phyloP scores from a whole-genome alignment of 2,888 invertebrate species.

The Tachina fera region DNA sequence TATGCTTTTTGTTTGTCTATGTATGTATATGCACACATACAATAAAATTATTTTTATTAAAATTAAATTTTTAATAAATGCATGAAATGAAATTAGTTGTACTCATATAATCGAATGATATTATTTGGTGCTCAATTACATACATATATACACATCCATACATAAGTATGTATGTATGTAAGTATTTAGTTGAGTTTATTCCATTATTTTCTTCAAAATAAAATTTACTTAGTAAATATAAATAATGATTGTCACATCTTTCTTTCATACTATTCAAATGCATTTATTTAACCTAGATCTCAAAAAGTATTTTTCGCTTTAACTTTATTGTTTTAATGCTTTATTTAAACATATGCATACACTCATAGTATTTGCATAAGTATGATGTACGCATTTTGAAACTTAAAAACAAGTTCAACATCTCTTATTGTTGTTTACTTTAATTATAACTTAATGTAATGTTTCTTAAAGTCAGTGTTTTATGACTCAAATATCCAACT shows the following conservation, averaged over 20 bases:
- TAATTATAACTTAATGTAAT: slow-evolving; percentile 57
- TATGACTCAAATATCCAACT: slow-evolving; percentile 11
- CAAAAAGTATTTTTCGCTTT: slow-evolving; percentile 22
- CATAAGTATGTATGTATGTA: too few relatives aligned
- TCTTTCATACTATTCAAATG: slow-evolving; percentile 24
- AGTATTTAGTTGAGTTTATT: slow-evolving; percentile 10
- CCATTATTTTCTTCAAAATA: slow-evolving; percentile 15
- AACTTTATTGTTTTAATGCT: neutral
- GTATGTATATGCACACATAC: neutral
- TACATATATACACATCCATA: neutral
- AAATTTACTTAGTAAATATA: slow-evolving; percentile 39
- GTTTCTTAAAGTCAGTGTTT: slow-evolving; percentile 20
- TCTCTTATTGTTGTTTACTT: slow-evolving; percentile 41
- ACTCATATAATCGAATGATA: neutral
- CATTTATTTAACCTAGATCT: slow-evolving; percentile 67
- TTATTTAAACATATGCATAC: slow-evolving; percentile 3
- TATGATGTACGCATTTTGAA: neutral
- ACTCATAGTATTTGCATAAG: neutral
- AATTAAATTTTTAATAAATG: neutral
- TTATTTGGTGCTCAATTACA: neutral
- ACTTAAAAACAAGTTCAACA: neutral
- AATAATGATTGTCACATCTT: slow-evolving; percentile 47
- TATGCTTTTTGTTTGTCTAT: too few relatives aligned
- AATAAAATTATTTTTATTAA: neutral
- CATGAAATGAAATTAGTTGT: neutral